Conservation (phyloP, 2,797 vertebrate species). For the Tympanoctomys barrerae region DNA sequence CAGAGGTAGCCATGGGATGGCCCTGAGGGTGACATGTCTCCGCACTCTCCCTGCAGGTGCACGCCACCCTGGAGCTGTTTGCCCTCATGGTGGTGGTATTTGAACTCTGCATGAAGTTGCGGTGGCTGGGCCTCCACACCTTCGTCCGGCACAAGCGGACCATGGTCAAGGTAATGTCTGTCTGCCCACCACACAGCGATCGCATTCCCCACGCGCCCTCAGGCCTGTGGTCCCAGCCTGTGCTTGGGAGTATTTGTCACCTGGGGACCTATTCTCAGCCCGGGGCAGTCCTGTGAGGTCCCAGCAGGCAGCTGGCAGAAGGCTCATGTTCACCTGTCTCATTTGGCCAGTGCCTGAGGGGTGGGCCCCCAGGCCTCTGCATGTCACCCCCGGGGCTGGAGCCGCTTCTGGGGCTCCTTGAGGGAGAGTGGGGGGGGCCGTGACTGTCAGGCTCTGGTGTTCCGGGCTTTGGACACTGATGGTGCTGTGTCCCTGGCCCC, state of each 20-base stretch:
- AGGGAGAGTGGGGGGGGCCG: neutral
- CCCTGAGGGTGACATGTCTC: fast-evolving
- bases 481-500: neutral
- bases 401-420: neutral
- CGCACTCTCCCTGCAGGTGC: conserved; percentile 89
- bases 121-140: conserved; percentile 97
- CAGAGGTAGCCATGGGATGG: neutral
- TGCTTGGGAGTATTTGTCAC: fast-evolving
- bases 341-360: neutral
- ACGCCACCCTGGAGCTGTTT: conserved; percentile 97
- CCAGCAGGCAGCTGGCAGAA: fast-evolving
- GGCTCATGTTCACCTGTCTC: neutral
- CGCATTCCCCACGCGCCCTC: neutral
- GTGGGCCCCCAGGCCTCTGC: neutral
- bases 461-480: neutral
- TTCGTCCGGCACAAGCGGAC: conserved; percentile 98
- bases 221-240: neutral
- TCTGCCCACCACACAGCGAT: neutral
- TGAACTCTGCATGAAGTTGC: conserved; percentile 97
- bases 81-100: conserved; percentile 96
- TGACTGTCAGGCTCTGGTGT: too few relatives aligned
- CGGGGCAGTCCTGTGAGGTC: neutral
- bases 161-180: conserved; percentile 94
- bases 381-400: neutral
- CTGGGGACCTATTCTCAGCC: fast-evolving